These are phyloP conservation scores for Lydus trimaculatus DNA, from an alignment of 2,888 invertebrate species.

Conservation along the genomic window DNA sequence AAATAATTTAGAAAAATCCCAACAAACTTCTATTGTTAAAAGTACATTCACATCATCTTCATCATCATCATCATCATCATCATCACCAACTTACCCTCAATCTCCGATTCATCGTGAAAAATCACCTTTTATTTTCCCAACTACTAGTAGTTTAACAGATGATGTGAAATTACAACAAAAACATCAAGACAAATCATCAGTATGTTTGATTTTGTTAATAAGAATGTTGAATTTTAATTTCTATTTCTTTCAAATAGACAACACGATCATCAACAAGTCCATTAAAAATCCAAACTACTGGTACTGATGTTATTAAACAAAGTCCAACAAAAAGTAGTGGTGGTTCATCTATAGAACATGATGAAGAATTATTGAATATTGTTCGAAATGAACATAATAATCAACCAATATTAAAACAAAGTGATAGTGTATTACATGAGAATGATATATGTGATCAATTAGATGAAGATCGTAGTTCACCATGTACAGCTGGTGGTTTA, in stretches of 20 bases:
- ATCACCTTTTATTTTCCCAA: slow-evolving; percentile 25
- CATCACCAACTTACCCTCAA: slow-evolving; percentile 23
- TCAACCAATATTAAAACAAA: slow-evolving; percentile 47
- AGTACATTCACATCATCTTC: slow-evolving; percentile 7
- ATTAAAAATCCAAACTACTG: slow-evolving; percentile 40
- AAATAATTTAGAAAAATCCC: not conserved
- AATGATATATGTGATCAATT: slow-evolving; percentile 44
- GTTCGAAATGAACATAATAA: slow-evolving; percentile 17
- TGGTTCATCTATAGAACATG: slow-evolving; percentile 55
- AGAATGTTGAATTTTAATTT: not conserved
- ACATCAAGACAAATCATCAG: slow-evolving; percentile 14
- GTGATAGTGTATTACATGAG: slow-evolving; percentile 60
- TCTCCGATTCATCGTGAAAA: slow-evolving; percentile 26
- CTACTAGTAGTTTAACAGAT: slow-evolving; percentile 10
- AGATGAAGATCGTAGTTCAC: slow-evolving; percentile 62
- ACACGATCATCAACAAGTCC: slow-evolving; percentile 46
- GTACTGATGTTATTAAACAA: slow-evolving; percentile 35
- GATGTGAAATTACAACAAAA: slow-evolving; percentile 16
- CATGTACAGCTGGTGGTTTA: slow-evolving; percentile 67
- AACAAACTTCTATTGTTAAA: slow-evolving; percentile 6
- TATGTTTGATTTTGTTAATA: slow-evolving; percentile 13
- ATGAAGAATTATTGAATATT: slow-evolving; percentile 54
- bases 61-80: not conserved
- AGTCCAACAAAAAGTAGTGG: slow-evolving; percentile 55
- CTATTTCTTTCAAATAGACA: not conserved